Evolutionary conservation across 2,113 vertebrate genomes (phyloP), one percentile per base, ranked within the genome.

Genomic region (Polypterus bichir): DNA sequence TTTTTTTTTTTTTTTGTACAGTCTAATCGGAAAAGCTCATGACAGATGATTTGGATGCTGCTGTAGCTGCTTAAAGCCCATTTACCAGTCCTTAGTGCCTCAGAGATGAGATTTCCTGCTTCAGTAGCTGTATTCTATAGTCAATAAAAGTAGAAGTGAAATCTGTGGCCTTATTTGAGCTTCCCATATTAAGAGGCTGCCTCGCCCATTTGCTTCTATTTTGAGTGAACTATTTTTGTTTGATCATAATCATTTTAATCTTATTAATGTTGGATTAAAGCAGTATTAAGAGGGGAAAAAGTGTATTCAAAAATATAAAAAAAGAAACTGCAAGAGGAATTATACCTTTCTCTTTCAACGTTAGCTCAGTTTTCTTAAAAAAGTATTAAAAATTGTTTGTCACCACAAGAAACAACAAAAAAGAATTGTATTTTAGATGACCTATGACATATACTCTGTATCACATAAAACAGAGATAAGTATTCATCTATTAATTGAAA

Each of bases 21-120:
- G n/a, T 8, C 44, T 54, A 45, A 44, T 46, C 60, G 46, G 27
- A 52, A 62, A 52, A 3, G 44, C 56, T 58, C 27, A 45, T 62
- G 49, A 54, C 49, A 62, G 56, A 58, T 58, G 56, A 58, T 54
- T 27, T 53, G 60, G 45, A 52, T 48, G 54, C 27, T 62, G 11
- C 60, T 54, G 44, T 45, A 10, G 49, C 60, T 54, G 9, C 47
- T 52, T 54, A 62, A 62, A 62, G 47, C 60, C 54, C 60, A 62
- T 62, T 62, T 62, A 62, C 49, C 27, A 46, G 44, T 46, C 44
- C 44, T 62, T 62, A 62, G 49, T 9, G 44, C 44, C 46, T 9
- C 44, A 27, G 27, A 53, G 60, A 62, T 62, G 44, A 45, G 60
- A 62, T 62, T 62, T 51, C 44, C 45, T 54, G 60, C 60, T 62